These are phyloP conservation scores for Aphis craccivora DNA, from an alignment of 1,140 invertebrate genomes.

Conservation along the genomic window DNA sequence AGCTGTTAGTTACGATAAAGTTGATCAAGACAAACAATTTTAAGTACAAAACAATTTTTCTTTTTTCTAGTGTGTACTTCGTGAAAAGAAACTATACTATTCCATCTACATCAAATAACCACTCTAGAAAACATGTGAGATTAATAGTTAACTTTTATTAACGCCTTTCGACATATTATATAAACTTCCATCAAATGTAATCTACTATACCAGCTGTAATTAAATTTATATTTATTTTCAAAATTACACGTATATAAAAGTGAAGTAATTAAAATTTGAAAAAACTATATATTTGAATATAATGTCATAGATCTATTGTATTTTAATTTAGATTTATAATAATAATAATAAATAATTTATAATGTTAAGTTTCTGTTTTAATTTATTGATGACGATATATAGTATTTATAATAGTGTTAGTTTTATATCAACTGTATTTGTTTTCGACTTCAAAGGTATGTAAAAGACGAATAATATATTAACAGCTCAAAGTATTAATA, in stretches of 20 bases:
- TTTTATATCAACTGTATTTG: too few relatives aligned
- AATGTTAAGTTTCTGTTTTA: too few relatives aligned
- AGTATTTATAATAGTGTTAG: too few relatives aligned
- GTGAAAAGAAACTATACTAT: not conserved
- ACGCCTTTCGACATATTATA: not conserved
- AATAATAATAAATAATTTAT: not conserved
- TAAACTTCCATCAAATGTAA: not conserved
- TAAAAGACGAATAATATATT: not conserved
- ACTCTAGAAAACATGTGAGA: slow-evolving; percentile 1
- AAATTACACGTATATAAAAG: not conserved
- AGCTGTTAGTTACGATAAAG: not conserved
- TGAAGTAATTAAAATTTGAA: not conserved
- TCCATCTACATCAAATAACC: not conserved
- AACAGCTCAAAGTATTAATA: not conserved
- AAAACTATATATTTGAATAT: not conserved
- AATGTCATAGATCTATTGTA: not conserved
- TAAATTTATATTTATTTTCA: not conserved
- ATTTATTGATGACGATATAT: not conserved
- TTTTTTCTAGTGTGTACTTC: not conserved
- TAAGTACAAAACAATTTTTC: slow-evolving; percentile 18
- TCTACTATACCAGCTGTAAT: not conserved
- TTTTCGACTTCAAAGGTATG: too few relatives aligned
- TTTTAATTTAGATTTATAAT: not conserved
- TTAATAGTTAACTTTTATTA: slow-evolving; percentile 12
- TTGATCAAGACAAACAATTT: slow-evolving; percentile 9